Conservation (phyloP, 2,113 vertebrate genomes). For the Fulica atra region DNA sequence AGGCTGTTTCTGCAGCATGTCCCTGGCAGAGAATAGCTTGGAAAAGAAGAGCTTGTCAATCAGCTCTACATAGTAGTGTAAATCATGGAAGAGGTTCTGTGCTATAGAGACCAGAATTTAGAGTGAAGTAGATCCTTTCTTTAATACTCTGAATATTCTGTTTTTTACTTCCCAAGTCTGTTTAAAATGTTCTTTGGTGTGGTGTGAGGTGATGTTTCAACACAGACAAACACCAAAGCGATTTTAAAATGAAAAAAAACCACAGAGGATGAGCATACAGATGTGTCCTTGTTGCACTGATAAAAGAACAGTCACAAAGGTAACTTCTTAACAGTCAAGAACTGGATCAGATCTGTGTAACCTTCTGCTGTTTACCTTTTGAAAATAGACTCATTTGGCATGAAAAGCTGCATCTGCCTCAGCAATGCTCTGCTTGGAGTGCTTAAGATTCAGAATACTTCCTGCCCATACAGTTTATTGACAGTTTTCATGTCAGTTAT, state of each 20-base stretch:
- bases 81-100: neutral
- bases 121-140: neutral
- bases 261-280: neutral
- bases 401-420: neutral
- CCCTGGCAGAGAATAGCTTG: neutral
- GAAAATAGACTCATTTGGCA: conserved; percentile 13
- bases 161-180: neutral
- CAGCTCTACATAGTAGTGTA: neutral
- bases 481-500: neutral
- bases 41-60: neutral
- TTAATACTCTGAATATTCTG: neutral
- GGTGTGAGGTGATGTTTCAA: neutral
- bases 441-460: neutral
- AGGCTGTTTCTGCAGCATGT: neutral
- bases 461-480: neutral
- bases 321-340: conserved; percentile 17
- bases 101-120: neutral
- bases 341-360: conserved; percentile 11
- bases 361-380: conserved; percentile 17
- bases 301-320: neutral
- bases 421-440: neutral
- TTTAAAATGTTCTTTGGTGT: neutral
- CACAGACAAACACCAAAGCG: neutral
- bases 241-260: neutral
- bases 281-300: neutral